These are phyloP conservation scores for Zosterops borbonicus DNA, from an alignment of 2,113 vertebrate genomes.

Conservation along the genomic window DNA sequence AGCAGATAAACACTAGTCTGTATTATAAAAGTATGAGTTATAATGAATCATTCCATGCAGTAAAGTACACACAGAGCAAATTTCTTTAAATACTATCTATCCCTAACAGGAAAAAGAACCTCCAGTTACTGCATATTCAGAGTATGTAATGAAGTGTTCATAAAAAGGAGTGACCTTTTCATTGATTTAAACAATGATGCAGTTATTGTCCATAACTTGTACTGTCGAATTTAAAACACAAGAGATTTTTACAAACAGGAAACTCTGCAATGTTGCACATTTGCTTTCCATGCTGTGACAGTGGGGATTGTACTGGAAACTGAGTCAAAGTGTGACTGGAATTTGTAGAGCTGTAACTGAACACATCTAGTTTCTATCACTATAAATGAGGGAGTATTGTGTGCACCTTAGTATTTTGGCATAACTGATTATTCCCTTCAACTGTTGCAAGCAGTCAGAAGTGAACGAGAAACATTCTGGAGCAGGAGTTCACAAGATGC, in stretches of 20 bases:
- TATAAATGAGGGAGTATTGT: neutral
- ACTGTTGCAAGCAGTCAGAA: neutral
- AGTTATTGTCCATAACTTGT: neutral
- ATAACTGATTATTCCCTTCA: neutral
- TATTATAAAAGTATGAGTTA: neutral
- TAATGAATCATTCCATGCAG: neutral
- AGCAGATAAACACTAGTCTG: neutral
- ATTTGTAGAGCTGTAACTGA: neutral
- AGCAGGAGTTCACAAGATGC: neutral
- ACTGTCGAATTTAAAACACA: neutral
- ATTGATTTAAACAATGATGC: neutral
- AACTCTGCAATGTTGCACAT: neutral
- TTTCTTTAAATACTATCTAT: neutral
- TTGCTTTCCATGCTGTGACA: neutral
- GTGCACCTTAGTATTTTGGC: neutral
- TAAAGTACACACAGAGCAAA: neutral
- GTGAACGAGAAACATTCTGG: neutral
- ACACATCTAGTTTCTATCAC: neutral
- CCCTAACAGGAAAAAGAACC: neutral
- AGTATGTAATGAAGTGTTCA: neutral
- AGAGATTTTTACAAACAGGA: neutral
- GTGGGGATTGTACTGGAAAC: neutral
- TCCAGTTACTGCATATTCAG: neutral
- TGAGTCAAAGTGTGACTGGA: neutral
- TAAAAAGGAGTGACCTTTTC: neutral